A percentile compares a stretch with the other conserved stretches of the same genome.
Conservation (phyloP, 1,140 invertebrate species). For the Temnothorax curvispinosus region DNA sequence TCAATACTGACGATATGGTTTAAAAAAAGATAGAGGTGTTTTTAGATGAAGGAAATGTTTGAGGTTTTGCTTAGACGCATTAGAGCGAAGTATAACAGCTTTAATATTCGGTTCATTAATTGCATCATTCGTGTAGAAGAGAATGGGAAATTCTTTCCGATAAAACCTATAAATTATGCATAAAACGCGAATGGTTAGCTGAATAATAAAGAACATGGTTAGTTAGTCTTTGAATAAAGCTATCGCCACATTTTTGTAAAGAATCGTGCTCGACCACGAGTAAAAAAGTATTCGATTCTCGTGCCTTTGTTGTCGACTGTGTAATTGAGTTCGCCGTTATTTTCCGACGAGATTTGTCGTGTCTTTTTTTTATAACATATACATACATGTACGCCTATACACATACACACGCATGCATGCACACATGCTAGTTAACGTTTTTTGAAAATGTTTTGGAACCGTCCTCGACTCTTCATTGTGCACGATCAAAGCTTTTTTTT, state of each 20-base stretch:
- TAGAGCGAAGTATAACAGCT: slow-evolving; percentile 66
- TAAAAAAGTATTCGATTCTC: slow-evolving; percentile 49
- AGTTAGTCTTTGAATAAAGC: slow-evolving; percentile 42
- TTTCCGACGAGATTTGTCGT: slow-evolving; percentile 24
- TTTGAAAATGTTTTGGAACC: slow-evolving; percentile 38
- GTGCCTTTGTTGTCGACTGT: slow-evolving; percentile 27
- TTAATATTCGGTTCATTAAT: slow-evolving; percentile 77
- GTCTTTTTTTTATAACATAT: slow-evolving; percentile 10
- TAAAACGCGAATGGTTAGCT: slow-evolving; percentile 45
- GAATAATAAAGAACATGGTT: slow-evolving; percentile 18
- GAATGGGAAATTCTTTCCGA: slow-evolving; percentile 39
- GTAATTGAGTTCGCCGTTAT: slow-evolving; percentile 49
- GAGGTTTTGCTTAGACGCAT: slow-evolving; percentile 38
- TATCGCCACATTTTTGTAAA: slow-evolving; percentile 43
- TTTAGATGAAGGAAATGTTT: slow-evolving; percentile 21
- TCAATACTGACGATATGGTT: not conserved
- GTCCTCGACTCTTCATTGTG: slow-evolving; percentile 35
- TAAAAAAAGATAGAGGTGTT: slow-evolving; percentile 7
- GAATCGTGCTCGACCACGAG: not conserved
- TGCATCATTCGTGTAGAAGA: slow-evolving; percentile 61
- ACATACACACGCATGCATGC: not conserved
- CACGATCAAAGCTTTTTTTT: slow-evolving; percentile 41
- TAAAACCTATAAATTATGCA: slow-evolving; percentile 66
- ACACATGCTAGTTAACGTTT: not conserved
- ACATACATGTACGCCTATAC: not conserved